These are phyloP conservation scores for Aphidius gifuensis DNA, from an alignment of 1,140 invertebrate species.

Conservation along the genomic window DNA sequence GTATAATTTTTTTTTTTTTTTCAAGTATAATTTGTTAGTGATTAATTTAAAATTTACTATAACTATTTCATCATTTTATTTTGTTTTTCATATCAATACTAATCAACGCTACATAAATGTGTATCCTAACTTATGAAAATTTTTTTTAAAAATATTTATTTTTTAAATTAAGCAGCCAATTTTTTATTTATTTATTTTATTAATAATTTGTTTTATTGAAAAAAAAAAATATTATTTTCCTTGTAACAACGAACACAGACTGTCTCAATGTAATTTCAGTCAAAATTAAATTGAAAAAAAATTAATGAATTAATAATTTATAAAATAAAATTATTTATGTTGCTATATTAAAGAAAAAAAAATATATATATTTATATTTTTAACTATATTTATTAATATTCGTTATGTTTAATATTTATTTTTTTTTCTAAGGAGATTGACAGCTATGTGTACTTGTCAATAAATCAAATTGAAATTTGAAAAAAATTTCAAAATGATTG, in stretches of 20 bases:
- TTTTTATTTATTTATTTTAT: neutral
- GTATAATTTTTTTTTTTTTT: conserved; percentile 21
- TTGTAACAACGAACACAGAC: too few species aligned
- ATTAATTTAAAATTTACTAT: too few species aligned
- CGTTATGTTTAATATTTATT: neutral
- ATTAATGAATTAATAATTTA: too few species aligned
- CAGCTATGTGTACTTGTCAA: conserved; percentile 7
- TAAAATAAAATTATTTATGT: too few species aligned
- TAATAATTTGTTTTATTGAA: neutral
- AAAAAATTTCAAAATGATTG: conserved; percentile 6
- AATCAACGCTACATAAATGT: conserved; percentile 49
- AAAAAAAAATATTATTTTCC: too few species aligned
- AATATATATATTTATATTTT: conserved; percentile 12
- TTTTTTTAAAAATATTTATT: conserved; percentile 29
- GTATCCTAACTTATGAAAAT: conserved; percentile 39
- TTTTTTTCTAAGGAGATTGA: conserved; percentile 14
- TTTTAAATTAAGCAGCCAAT: conserved; percentile 51
- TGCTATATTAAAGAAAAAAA: too few species aligned
- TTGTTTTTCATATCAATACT: conserved; percentile 33
- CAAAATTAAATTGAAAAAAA: too few species aligned
- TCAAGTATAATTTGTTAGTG: too few species aligned
- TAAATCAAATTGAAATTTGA: conserved; percentile 4
- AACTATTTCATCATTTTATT: conserved; percentile 4
- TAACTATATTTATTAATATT: conserved; percentile 21
- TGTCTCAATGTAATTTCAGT: too few species aligned